Conservation (phyloP, 1,140 invertebrate species). For the Vollenhovia emeryi region DNA sequence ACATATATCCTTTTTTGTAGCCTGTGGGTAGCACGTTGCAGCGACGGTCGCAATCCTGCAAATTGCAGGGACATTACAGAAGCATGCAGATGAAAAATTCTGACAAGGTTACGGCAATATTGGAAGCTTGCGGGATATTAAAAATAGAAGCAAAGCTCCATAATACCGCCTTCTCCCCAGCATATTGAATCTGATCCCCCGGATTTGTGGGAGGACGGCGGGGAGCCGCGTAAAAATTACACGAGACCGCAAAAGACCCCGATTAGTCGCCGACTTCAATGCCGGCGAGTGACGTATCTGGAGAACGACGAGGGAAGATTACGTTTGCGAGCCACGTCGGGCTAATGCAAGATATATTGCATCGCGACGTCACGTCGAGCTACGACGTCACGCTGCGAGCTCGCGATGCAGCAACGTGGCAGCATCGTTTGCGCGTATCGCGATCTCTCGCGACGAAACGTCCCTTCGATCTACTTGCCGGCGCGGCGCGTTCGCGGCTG, state of each 20-base stretch:
- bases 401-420: not conserved
- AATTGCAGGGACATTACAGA: not conserved
- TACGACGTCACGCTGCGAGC: not conserved
- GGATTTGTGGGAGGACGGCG: not conserved
- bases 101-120: conserved; percentile 15
- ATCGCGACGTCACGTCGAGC: not conserved
- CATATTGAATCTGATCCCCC: not conserved
- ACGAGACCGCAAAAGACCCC: not conserved
- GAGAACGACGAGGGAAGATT: not conserved
- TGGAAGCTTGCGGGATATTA: conserved; percentile 26
- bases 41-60: conserved; percentile 28
- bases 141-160: not conserved
- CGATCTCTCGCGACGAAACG: not conserved
- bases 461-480: no score
- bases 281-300: not conserved
- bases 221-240: not conserved
- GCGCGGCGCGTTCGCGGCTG: not conserved
- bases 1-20: no score
- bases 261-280: not conserved
- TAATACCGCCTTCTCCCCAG: not conserved
- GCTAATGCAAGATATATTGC: not conserved
- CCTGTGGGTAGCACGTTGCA: no score
- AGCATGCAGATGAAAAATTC: not conserved
- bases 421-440: not conserved
- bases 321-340: no score